Evolutionary conservation across 1,140 invertebrate genomes (phyloP).

Genomic region (Drosophila insularis): DNA sequence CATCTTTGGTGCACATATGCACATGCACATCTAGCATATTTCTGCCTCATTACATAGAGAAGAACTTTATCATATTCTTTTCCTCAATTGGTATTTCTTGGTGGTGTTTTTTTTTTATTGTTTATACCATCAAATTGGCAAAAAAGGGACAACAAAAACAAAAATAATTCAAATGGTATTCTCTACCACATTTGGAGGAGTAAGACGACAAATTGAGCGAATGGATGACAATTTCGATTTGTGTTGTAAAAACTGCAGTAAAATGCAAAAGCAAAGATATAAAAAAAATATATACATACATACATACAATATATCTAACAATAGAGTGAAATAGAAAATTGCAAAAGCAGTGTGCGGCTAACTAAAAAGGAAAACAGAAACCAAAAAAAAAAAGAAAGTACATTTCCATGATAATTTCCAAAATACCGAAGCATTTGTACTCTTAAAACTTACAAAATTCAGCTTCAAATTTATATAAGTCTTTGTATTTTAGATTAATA

Average conservation of each 20-base stretch:
- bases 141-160: slow-evolving; percentile 25
- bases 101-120: slow-evolving; percentile 24
- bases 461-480: no score
- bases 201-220: slow-evolving; percentile 81
- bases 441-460: background rate
- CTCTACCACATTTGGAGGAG: slow-evolving; percentile 4
- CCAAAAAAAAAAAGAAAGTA: background rate
- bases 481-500: no score
- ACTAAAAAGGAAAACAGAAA: background rate
- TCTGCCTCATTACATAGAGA: slow-evolving; percentile 42
- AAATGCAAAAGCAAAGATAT: slow-evolving; percentile 59
- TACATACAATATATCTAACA: slow-evolving; percentile 32
- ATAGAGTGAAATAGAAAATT: slow-evolving; percentile 43
- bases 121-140: slow-evolving; percentile 52
- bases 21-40: slow-evolving; percentile 32
- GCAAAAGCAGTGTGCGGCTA: slow-evolving; percentile 18
- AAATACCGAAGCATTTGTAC: background rate
- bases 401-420: background rate
- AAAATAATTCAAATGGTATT: slow-evolving; percentile 1
- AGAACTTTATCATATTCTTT: slow-evolving; percentile 21
- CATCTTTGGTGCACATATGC: slow-evolving; percentile 23
- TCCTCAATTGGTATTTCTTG: slow-evolving; percentile 26
- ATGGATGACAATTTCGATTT: slow-evolving; percentile 81
- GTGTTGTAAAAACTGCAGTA: slow-evolving; percentile 79
- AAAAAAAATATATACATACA: background rate